Percentiles rank a stretch among this genome's conserved stretches.
These are phyloP conservation scores for Ellobius talpinus DNA, from an alignment of 2,113 vertebrate genomes.

Conservation along the genomic window DNA sequence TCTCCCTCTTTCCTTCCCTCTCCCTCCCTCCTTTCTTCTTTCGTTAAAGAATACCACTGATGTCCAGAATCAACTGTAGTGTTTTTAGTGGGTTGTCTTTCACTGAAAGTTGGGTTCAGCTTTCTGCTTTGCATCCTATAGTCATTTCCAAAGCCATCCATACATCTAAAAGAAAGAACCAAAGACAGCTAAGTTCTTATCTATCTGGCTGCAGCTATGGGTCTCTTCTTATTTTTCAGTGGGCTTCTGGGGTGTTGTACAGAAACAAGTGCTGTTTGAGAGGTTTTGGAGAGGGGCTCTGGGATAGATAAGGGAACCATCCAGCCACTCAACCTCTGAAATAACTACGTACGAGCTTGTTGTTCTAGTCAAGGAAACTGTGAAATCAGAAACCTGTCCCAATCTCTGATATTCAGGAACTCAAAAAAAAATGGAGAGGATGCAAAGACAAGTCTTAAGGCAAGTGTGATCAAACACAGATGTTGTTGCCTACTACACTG, in stretches of 20 bases:
- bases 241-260: background rate
- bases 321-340: background rate
- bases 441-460: background rate
- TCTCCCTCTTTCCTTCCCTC: rapidly evolving
- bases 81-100: background rate
- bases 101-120: background rate
- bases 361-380: background rate
- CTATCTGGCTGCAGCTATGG: background rate
- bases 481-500: background rate
- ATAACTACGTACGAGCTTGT: background rate
- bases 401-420: background rate
- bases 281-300: background rate
- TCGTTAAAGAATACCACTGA: background rate
- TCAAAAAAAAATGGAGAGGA: background rate
- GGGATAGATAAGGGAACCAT: background rate
- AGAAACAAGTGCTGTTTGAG: background rate
- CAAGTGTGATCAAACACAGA: background rate
- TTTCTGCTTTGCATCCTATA: background rate
- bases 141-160: background rate
- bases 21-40: background rate
- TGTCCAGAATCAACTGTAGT: background rate
- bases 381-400: background rate
- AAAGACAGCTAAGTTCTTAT: background rate
- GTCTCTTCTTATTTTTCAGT: background rate
- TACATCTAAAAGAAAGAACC: background rate